Base-by-base conservation (phyloP, 2,113 vertebrate genomes). In the Elgaria multicarinata region DNA sequence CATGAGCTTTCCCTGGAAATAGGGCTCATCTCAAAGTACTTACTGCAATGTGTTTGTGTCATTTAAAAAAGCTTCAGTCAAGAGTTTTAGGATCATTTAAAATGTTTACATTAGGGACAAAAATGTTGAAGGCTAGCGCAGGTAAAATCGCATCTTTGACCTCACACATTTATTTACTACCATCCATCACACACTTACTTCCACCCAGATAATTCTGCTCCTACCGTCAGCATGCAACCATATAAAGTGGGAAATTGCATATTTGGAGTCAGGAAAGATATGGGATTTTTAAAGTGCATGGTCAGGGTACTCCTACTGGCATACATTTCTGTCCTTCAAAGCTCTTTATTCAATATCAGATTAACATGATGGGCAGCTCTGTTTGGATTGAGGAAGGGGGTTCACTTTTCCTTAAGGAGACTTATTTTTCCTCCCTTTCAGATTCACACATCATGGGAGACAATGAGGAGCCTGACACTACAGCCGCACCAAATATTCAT, bases 381-480 rank as follows among this genome's bases (percentile, higher is more conserved):
- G 71, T 1, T 67, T 28, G 18, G 12, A 78, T 6, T 69, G 44
- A 71, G 42, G 28, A 46, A 74, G 24, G 22, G 20, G 10, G 14
- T 4, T 53, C 14, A n/a, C 18, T 13, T 55, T 82, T 42, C n/a
- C 77, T 31, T 80, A 6, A 69, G 22, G 13, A 33, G 6, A 74
- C 36, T 5, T 20, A 14, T 22, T 33, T 55, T 58, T 10, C n/a
- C 36, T 86, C 50, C 69, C 39, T 44, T 58, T 75, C 86, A 96
- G 95, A n/a, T 92, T 87, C 75, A 72, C 6, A 7, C 36, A 72
- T 58, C 42, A 96, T 95, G 96, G 94, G 94, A 20, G 58, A 90
- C 53, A 83, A 0, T 6, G 83, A 91, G 69, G 50, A n/a, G 16
- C 39, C 91, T 6, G 84, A 80, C 2, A 4, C 2, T 20, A 7